phyloP scores from a whole-genome alignment of 1,140 invertebrate genomes.

The Brachionus calyciflorus region DNA sequence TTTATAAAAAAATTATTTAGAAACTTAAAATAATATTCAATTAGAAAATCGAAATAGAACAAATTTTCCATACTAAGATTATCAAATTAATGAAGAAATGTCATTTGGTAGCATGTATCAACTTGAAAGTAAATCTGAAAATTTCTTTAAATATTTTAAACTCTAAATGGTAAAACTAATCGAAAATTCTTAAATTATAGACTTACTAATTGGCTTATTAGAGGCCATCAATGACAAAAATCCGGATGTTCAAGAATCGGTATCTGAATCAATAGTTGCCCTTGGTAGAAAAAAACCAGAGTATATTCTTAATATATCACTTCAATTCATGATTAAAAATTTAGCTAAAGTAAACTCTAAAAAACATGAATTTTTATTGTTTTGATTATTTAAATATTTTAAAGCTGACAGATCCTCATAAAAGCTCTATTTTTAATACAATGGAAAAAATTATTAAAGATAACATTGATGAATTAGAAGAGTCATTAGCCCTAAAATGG shows the following conservation, averaged over 20 bases:
- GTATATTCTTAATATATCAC: not conserved
- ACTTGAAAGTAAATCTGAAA: conserved; percentile 42
- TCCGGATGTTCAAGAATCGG: conserved; percentile 35
- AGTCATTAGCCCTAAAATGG: conserved; percentile 1
- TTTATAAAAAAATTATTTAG: too few relatives aligned
- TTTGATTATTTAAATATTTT: not conserved
- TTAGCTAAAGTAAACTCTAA: not conserved
- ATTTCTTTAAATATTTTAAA: too few relatives aligned
- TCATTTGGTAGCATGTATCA: conserved; percentile 39
- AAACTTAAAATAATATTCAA: too few relatives aligned
- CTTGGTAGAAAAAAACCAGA: conserved; percentile 2
- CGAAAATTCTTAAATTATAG: not conserved
- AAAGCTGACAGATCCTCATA: conserved; percentile 29
- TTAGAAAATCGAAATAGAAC: too few relatives aligned
- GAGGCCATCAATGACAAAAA: conserved; percentile 16
- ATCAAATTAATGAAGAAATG: not conserved
- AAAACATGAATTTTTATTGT: not conserved
- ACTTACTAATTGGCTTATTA: conserved; percentile 34
- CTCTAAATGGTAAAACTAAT: not conserved
- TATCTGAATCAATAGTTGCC: conserved; percentile 16
- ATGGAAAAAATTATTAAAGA: conserved; percentile 23
- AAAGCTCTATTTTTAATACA: not conserved
- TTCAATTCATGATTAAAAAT: conserved; percentile 15
- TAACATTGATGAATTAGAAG: conserved; percentile 1
- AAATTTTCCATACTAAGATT: too few relatives aligned